Conservation (phyloP, 2,888 invertebrate genomes). For the Coleophora flavipennella region DNA sequence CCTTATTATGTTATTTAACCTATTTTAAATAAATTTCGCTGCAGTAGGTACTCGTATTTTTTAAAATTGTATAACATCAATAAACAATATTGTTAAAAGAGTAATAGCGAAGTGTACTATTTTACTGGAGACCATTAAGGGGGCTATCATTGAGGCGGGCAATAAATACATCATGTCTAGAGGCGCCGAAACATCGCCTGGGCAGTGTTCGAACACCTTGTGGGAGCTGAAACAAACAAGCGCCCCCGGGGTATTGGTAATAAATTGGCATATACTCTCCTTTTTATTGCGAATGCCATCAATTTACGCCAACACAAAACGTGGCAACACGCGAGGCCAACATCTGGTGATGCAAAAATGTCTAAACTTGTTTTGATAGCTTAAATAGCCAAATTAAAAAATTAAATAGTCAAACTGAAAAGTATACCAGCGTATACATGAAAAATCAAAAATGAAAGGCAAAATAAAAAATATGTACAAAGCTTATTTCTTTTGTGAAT, state of each 20-base stretch:
- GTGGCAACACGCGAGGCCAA: background rate
- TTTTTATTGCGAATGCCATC: slow-evolving; percentile 38
- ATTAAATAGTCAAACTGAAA: background rate
- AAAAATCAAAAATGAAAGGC: no score
- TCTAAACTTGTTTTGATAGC: background rate
- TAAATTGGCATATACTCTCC: slow-evolving; percentile 49
- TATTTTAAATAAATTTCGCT: no score
- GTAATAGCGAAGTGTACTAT: slow-evolving; percentile 5
- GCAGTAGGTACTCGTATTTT: no score
- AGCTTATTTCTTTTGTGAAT: no score
- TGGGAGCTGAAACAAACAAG: slow-evolving; percentile 42
- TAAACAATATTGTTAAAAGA: no score
- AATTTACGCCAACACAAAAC: slow-evolving; percentile 32
- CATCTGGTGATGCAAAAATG: background rate
- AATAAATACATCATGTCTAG: slow-evolving; percentile 45
- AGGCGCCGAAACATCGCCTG: slow-evolving; percentile 42
- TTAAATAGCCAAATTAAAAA: background rate
- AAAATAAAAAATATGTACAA: no score
- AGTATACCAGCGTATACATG: no score
- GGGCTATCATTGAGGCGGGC: slow-evolving; percentile 11
- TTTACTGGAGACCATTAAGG: slow-evolving; percentile 7
- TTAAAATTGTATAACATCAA: no score
- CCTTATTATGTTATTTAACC: no score
- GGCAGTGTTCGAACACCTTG: slow-evolving; percentile 37
- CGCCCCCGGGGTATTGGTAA: slow-evolving; percentile 51